Conservation (phyloP, 2,888 invertebrate genomes). For the Hirtodrosophila duncani region DNA sequence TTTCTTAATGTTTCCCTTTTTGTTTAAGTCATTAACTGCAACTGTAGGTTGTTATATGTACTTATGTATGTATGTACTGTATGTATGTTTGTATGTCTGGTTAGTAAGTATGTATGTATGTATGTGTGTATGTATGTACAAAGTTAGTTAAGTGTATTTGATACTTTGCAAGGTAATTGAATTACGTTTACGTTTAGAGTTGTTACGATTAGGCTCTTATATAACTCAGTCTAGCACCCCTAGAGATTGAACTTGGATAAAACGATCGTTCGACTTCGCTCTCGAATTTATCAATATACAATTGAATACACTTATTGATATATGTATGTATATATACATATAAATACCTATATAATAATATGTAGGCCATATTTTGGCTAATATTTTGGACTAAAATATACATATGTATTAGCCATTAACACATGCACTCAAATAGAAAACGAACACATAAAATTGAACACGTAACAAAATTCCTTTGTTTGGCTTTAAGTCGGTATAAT, state of each 20-base stretch:
- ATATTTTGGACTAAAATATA: slow-evolving; percentile 36
- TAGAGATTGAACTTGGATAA: slow-evolving; percentile 68
- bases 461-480: slow-evolving; percentile 28
- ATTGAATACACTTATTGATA: slow-evolving; percentile 26
- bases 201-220: slow-evolving; percentile 34
- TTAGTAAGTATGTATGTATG: slow-evolving; percentile 4
- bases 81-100: neutral
- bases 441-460: slow-evolving; percentile 39
- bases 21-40: too few relatives aligned
- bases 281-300: slow-evolving; percentile 59
- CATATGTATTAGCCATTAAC: slow-evolving; percentile 28
- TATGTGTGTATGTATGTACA: slow-evolving; percentile 8
- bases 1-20: too few relatives aligned
- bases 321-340: slow-evolving; percentile 9
- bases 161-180: slow-evolving; percentile 66
- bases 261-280: slow-evolving; percentile 47
- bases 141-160: slow-evolving; percentile 55
- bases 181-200: slow-evolving; percentile 55
- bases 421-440: neutral
- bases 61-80: slow-evolving; percentile 7
- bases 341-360: slow-evolving; percentile 5
- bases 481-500: neutral
- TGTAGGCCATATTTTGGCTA: slow-evolving; percentile 1
- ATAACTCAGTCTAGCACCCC: slow-evolving; percentile 75
- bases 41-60: too few relatives aligned